Percentiles rank a stretch among this genome's conserved stretches.
Evolutionary conservation across 2,113 vertebrate species (phyloP).

Genomic region (Caranx melampygus): DNA sequence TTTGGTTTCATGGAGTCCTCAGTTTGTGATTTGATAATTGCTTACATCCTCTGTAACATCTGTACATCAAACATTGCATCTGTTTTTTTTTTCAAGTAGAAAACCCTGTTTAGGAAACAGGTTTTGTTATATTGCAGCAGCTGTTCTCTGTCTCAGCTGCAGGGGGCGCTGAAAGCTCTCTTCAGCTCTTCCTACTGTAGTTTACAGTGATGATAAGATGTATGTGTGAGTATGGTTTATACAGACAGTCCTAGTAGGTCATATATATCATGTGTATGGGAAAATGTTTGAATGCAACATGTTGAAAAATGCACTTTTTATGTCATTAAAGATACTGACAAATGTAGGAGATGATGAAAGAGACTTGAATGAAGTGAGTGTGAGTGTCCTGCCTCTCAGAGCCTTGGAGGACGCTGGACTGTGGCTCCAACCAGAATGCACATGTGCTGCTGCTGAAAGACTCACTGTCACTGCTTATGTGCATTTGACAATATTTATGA

Average conservation of each 20-base stretch:
- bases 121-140: constrained; percentile 58
- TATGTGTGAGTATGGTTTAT: constrained; percentile 48
- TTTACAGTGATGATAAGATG: constrained; percentile 38
- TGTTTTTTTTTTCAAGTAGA: constrained; percentile 51
- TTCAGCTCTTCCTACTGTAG: constrained; percentile 45
- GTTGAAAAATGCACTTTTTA: constrained; percentile 60
- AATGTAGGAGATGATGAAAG: constrained; percentile 12
- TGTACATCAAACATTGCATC: constrained; percentile 38
- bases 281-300: constrained; percentile 49
- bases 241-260: constrained; percentile 28
- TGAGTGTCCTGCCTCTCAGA: constrained; percentile 38
- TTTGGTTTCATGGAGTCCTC: constrained; percentile 47
- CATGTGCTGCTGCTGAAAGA: constrained; percentile 62
- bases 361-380: constrained; percentile 52
- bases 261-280: constrained; percentile 30
- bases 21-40: constrained; percentile 56
- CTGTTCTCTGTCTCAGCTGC: constrained; percentile 54
- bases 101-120: constrained; percentile 45
- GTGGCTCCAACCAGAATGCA: constrained; percentile 42
- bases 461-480: constrained; percentile 68
- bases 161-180: constrained; percentile 43
- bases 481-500: constrained; percentile 74
- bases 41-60: constrained; percentile 51
- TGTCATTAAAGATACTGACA: constrained; percentile 32
- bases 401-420: constrained; percentile 30